These are phyloP conservation scores for Drosophila anomelani DNA, from an alignment of 2,888 invertebrate genomes.

Conservation along the genomic window DNA sequence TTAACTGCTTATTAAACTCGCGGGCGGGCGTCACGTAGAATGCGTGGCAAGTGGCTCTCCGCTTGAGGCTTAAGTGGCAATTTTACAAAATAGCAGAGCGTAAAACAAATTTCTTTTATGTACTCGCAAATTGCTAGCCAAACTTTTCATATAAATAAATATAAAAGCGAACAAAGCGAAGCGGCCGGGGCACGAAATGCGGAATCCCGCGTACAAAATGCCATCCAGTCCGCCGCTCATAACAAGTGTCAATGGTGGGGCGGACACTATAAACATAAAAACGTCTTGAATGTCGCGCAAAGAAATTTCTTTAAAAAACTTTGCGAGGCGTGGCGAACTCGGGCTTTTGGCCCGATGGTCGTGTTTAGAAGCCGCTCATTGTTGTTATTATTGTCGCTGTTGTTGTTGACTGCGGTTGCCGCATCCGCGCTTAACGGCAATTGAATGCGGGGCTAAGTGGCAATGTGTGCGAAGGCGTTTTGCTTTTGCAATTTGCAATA, in stretches of 20 bases:
- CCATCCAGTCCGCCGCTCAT: conserved; percentile 48
- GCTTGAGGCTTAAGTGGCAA: conserved; percentile 77
- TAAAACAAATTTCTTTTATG: conserved; percentile 80
- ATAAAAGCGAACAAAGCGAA: conserved; percentile 63
- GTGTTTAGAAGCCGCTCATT: conserved; percentile 60
- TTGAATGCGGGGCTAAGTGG: conserved; percentile 76
- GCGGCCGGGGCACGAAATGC: conserved; percentile 8
- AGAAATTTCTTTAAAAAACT: conserved; percentile 67
- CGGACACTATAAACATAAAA: conserved; percentile 72
- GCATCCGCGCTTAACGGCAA: conserved; percentile 69
- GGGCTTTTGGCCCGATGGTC: conserved; percentile 45
- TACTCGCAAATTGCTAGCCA: conserved; percentile 78
- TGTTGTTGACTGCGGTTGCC: conserved; percentile 24
- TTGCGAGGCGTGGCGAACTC: conserved; percentile 61
- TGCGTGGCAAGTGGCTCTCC: conserved; percentile 7
- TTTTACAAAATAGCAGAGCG: conserved; percentile 75
- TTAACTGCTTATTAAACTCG: conserved; percentile 70
- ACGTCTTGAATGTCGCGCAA: conserved; percentile 48
- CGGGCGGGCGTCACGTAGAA: conserved; percentile 58
- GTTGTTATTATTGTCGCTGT: conserved; percentile 52
- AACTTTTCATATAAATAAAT: conserved; percentile 80
- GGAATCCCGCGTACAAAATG: conserved; percentile 54
- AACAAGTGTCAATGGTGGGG: conserved; percentile 73
- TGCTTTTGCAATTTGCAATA: conserved; percentile 80
- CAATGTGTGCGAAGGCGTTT: conserved; percentile 77